Percentiles rank a stretch among this genome's conserved stretches.
Conservation (phyloP, 2,113 vertebrate genomes). For the Rana temporaria region DNA sequence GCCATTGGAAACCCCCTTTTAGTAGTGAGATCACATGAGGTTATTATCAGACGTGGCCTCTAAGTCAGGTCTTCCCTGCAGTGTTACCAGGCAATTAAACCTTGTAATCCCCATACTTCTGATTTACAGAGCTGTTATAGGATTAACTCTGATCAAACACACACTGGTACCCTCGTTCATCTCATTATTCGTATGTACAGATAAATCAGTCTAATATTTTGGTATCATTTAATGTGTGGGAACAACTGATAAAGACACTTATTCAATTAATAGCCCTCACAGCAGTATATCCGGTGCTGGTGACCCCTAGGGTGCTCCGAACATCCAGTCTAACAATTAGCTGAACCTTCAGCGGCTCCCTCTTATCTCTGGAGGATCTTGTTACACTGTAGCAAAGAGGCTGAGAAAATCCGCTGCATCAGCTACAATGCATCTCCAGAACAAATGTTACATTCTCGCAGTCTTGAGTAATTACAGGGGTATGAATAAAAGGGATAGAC, state of each 20-base stretch:
- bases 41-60: slow-evolving; percentile 23
- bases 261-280: not conserved
- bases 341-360: slow-evolving; percentile 2
- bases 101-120: slow-evolving; percentile 40
- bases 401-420: not conserved
- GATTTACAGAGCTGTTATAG: slow-evolving; percentile 4
- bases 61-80: not conserved
- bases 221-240: not conserved
- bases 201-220: too few species aligned
- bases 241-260: not conserved
- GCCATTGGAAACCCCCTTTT: too few species aligned
- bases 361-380: slow-evolving; percentile 9
- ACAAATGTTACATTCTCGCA: too few species aligned
- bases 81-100: slow-evolving; percentile 43
- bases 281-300: not conserved
- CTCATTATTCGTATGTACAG: not conserved
- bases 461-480: too few species aligned
- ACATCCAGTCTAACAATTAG: slow-evolving; percentile 25
- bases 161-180: not conserved
- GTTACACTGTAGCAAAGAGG: not conserved
- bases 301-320: not conserved
- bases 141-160: not conserved
- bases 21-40: not conserved
- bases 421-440: not conserved
- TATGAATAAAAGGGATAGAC: too few species aligned